phyloP scores from a whole-genome alignment of 1,140 invertebrate genomes.

The Archivesica marissinica region DNA sequence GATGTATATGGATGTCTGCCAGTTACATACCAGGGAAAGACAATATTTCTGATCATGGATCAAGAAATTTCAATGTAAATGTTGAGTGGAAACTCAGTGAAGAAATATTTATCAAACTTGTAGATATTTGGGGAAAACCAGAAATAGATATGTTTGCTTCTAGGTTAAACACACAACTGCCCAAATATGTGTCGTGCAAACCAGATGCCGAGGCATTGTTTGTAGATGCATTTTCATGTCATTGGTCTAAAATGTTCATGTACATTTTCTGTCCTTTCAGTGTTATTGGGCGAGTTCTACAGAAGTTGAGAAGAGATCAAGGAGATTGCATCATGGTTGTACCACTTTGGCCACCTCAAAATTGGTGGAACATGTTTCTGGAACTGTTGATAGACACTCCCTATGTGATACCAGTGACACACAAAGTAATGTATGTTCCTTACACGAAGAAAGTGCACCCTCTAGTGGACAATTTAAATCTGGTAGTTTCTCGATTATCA shows the following conservation, averaged over 20 bases:
- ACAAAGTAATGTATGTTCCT: conserved; percentile 20
- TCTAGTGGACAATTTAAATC: conserved; percentile 34
- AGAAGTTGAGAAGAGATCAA: neutral
- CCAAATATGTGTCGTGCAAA: conserved; percentile 19
- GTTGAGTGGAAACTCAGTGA: conserved; percentile 8
- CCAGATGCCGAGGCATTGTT: conserved; percentile 3
- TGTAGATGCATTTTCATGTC: neutral
- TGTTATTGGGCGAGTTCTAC: conserved; percentile 1
- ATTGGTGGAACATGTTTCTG: neutral
- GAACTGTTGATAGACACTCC: conserved; percentile 39
- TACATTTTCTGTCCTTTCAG: conserved; percentile 12
- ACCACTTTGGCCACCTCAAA: neutral
- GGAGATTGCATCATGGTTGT: neutral
- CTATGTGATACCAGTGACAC: neutral
- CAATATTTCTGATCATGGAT: neutral
- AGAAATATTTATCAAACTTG: neutral
- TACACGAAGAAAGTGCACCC: conserved; percentile 48
- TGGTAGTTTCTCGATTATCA: conserved; percentile 62
- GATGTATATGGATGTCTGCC: conserved; percentile 5
- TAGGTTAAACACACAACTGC: neutral
- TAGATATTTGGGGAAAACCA: neutral
- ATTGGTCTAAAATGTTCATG: neutral
- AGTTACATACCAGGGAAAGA: neutral
- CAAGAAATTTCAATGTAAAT: neutral
- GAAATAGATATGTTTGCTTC: conserved; percentile 8